These are phyloP conservation scores for Morpho deidamia DNA, from an alignment of 2,888 invertebrate species.

Conservation along the genomic window DNA sequence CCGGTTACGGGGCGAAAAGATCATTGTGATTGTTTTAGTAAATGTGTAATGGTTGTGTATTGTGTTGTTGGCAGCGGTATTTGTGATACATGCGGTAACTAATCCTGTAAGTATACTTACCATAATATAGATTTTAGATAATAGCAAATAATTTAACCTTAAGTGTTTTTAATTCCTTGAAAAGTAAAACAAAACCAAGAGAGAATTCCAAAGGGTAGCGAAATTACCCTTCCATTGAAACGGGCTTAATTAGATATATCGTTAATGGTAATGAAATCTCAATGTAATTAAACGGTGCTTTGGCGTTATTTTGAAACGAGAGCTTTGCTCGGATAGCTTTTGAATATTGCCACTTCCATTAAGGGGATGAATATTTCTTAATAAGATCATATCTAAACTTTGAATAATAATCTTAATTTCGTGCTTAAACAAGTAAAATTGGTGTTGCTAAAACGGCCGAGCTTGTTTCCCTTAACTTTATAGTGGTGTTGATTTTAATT, in stretches of 20 bases:
- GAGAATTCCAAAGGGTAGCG: conserved; percentile 3
- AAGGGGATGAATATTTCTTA: conserved; percentile 6
- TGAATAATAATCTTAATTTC: too few species aligned
- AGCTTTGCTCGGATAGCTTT: neutral
- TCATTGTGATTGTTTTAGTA: too few species aligned
- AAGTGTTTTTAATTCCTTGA: too few species aligned
- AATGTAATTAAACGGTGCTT: conserved; percentile 17
- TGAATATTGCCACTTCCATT: conserved; percentile 5
- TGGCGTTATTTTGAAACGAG: conserved; percentile 2
- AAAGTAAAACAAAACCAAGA: neutral
- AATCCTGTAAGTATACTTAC: too few species aligned
- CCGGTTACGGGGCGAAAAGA: too few species aligned
- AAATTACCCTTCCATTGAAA: conserved; percentile 13
- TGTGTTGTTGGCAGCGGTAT: too few species aligned
- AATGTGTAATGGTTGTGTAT: too few species aligned
- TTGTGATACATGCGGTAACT: too few species aligned
- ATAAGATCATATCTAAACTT: conserved; percentile 1
- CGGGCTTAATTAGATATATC: conserved; percentile 17
- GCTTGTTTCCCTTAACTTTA: neutral
- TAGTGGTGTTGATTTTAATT: neutral
- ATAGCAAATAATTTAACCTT: too few species aligned
- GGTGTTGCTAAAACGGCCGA: neutral
- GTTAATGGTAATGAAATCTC: conserved; percentile 18
- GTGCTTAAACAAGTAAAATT: too few species aligned
- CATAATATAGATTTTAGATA: too few species aligned